Conservation (phyloP, 2,888 invertebrate species). For the Rotaria macrura region DNA sequence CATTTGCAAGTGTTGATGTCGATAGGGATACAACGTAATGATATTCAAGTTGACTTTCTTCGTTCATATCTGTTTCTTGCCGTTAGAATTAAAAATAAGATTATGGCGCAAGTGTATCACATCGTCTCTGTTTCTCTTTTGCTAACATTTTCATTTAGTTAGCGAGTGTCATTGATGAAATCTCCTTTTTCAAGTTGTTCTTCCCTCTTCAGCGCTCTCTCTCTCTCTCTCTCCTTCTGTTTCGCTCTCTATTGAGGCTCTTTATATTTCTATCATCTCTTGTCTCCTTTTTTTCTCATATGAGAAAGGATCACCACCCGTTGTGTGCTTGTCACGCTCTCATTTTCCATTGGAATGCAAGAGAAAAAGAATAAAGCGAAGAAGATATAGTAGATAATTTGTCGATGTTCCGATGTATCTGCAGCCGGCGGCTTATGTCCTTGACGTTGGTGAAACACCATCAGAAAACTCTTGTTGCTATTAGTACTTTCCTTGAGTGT, state of each 20-base stretch:
- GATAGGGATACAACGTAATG: not conserved
- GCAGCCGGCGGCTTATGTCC: not conserved
- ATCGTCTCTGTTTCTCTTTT: not conserved
- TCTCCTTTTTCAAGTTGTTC: not conserved
- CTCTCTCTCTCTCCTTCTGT: not conserved
- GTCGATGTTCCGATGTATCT: not conserved
- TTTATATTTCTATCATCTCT: not conserved
- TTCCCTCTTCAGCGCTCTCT: not conserved
- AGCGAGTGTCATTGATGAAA: not conserved
- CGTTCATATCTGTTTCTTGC: not conserved
- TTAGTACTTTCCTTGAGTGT: not conserved
- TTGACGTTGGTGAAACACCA: not conserved
- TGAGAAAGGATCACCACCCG: not conserved
- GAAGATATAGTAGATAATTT: not conserved
- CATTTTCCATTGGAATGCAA: not conserved
- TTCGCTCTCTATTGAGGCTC: not conserved
- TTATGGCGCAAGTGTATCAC: not conserved
- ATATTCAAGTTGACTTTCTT: not conserved
- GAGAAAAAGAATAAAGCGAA: not conserved
- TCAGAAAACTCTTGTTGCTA: not conserved
- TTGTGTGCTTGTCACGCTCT: constrained; percentile 10
- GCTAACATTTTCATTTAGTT: not conserved
- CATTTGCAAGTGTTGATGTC: not conserved
- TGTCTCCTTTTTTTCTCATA: not conserved
- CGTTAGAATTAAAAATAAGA: not conserved